Evolutionary conservation across 1,140 invertebrate species (phyloP).

Genomic region (Thaumatotibia leucotreta): DNA sequence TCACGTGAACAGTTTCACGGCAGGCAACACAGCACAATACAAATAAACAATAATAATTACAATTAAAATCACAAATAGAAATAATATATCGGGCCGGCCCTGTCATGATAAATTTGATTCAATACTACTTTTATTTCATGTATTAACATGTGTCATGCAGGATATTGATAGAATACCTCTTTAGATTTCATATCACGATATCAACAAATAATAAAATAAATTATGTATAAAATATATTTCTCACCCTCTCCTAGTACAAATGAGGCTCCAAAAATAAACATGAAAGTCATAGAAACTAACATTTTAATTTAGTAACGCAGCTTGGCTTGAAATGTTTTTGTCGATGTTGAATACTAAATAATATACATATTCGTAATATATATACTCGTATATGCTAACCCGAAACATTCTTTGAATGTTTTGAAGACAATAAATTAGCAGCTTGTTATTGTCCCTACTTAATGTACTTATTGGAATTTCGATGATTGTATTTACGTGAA

Average conservation of each 20-base stretch:
- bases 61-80: too few relatives aligned
- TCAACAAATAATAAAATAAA: background rate
- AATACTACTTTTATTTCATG: too few relatives aligned
- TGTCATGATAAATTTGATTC: too few relatives aligned
- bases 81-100: too few relatives aligned
- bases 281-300: background rate
- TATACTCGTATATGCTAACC: background rate
- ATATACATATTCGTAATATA: too few relatives aligned
- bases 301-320: background rate
- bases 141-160: too few relatives aligned
- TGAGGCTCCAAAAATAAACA: background rate
- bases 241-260: background rate
- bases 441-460: background rate
- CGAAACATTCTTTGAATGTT: background rate
- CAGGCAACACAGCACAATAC: too few relatives aligned
- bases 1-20: too few relatives aligned
- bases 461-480: background rate
- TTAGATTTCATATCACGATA: background rate
- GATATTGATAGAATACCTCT: too few relatives aligned
- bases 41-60: too few relatives aligned
- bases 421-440: background rate
- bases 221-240: background rate
- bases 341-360: background rate
- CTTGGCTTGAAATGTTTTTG: background rate
- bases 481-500: background rate